phyloP scores from a whole-genome alignment of 2,113 vertebrate species.

The Callorhinus ursinus region DNA sequence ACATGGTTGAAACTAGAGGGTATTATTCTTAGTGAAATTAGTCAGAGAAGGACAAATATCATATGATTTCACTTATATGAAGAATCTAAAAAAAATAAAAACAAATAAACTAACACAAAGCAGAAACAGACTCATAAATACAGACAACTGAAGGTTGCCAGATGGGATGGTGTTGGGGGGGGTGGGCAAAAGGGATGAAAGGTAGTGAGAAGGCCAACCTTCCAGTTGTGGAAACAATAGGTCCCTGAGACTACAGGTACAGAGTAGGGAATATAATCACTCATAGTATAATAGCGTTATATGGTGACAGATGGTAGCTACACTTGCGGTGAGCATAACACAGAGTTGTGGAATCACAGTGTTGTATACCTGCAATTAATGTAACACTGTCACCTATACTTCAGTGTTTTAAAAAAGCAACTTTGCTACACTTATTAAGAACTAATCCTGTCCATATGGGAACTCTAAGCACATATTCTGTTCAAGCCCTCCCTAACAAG shows the following conservation, averaged over 20 bases:
- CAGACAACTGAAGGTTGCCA: not conserved
- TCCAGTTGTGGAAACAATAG: not conserved
- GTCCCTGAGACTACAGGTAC: not conserved
- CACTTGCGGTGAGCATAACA: not conserved
- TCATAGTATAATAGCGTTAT: not conserved
- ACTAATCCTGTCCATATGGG: not conserved
- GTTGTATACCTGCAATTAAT: not conserved
- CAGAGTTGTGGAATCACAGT: not conserved
- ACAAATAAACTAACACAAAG: not conserved
- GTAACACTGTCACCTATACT: not conserved
- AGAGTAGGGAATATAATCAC: not conserved
- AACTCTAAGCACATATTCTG: not conserved
- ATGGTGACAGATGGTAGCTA: not conserved
- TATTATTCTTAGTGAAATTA: not conserved
- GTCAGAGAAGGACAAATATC: not conserved
- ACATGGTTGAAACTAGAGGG: not conserved
- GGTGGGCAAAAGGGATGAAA: not conserved
- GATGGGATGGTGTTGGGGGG: not conserved
- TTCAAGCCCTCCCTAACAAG: not conserved
- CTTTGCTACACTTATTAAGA: not conserved
- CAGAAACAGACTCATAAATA: not conserved
- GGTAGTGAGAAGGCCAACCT: not conserved
- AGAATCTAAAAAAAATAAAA: not conserved
- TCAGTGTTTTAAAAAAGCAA: not conserved
- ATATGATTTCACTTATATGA: not conserved